These are phyloP conservation scores for Setophaga petechia DNA, from an alignment of 2,113 vertebrate genomes.

Conservation along the genomic window DNA sequence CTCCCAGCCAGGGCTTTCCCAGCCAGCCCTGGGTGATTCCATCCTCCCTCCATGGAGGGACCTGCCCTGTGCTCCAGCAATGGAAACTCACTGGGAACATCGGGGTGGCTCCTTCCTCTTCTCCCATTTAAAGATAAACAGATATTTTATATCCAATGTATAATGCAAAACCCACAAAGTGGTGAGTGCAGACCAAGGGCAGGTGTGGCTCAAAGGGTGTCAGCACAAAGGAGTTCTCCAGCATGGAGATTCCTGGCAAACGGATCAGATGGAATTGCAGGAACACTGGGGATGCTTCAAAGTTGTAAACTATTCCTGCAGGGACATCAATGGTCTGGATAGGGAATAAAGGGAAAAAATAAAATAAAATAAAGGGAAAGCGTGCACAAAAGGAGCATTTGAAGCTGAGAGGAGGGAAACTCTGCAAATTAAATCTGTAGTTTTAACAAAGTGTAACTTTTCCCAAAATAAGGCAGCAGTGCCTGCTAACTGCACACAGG, in stretches of 20 bases:
- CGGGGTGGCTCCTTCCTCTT: background rate
- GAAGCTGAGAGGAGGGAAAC: background rate
- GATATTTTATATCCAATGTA: accelerated
- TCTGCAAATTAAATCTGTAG: too few species aligned
- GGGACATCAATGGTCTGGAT: background rate
- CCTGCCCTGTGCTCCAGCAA: background rate
- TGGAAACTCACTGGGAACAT: background rate
- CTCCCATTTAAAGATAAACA: background rate
- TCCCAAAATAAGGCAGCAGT: accelerated
- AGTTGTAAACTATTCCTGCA: accelerated
- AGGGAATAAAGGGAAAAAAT: too few species aligned
- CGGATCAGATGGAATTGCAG: background rate
- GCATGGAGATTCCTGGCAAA: background rate
- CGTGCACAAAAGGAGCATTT: background rate
- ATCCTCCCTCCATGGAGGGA: background rate
- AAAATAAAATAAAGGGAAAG: background rate
- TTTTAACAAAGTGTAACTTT: background rate
- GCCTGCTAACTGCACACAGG: accelerated
- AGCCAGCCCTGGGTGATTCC: accelerated
- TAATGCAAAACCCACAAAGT: accelerated
- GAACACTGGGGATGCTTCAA: background rate
- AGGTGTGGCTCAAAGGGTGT: accelerated
- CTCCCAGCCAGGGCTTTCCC: background rate
- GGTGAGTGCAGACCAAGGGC: background rate
- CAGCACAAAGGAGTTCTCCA: background rate